Base-by-base conservation (phyloP, 2,888 invertebrate species). In the Chesias legatella region DNA sequence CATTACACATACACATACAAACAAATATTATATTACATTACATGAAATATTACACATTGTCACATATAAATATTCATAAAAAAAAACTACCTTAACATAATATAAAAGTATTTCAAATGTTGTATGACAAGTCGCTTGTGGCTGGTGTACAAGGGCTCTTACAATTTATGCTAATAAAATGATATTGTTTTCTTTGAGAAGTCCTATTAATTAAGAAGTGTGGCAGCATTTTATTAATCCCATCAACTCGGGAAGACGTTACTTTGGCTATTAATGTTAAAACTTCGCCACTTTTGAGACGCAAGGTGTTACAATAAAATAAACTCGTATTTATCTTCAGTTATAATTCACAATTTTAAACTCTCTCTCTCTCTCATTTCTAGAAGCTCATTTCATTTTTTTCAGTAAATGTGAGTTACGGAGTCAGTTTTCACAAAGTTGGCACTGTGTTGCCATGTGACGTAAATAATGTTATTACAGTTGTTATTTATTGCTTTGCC, bases 131-230 rank as follows among this genome's bases (percentile, higher is more conserved):
- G 6, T 0, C 28, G 28, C 9, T n/a, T n/a, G 13, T 24, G 1
- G 10, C 6, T 45, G 25, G 51, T 69, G 60, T 63, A 51, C 41
- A 63, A 17, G 20, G 51, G 30, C 40, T 58, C 35, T 57, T 59
- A 63, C 44, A 67, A 60, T 70, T 71, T 81, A 82, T 84, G 84
- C 79, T 78, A 84, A 84, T 84, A 85, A 82, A 85, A 82, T 86
- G 80, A 82, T 86, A 88, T 85, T 85, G 86, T 88, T 85, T 86
- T 86, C 85, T 86, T 88, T 76, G 76, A 68, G 76, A 88, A 86
- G 73, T 84, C 74, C 86, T 80, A 86, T 88, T 86, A 85, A 88
- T 86, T 88, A 84, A 76, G 84, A 76, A 79, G 70, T 75, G 76
- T 73, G 83, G 79, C 84, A 79, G 74, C 77, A 80, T 84, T 86